A percentile compares a stretch with the other conserved stretches of the same genome.
These are phyloP conservation scores for Dipodomys ordii DNA, from an alignment of 2,113 vertebrate species.

Conservation along the genomic window DNA sequence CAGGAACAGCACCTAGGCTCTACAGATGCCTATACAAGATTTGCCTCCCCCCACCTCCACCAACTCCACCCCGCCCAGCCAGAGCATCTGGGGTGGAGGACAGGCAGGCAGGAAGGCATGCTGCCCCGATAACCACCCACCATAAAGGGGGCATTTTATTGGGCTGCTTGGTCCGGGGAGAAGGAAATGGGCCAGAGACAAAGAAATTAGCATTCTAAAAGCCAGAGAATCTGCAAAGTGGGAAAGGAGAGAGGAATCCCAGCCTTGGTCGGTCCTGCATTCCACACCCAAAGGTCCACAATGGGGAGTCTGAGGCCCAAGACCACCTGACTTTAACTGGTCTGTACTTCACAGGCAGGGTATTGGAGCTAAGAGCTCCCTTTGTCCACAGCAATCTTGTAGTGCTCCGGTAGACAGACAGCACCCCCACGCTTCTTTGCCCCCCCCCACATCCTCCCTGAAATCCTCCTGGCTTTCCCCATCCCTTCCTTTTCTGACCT, in stretches of 20 bases:
- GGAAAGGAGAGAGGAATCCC: neutral
- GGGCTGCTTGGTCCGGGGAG: slow-evolving; percentile 6
- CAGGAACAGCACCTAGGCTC: no score
- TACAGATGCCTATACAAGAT: no score
- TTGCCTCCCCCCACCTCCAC: no score
- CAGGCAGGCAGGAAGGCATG: neutral
- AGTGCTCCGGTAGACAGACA: no score
- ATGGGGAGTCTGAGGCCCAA: neutral
- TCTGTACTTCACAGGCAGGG: neutral
- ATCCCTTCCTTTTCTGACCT: no score
- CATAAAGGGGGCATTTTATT: neutral
- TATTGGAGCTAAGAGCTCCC: neutral
- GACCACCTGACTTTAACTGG: neutral
- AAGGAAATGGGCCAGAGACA: slow-evolving; percentile 48
- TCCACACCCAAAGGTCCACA: neutral
- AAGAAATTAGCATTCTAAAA: slow-evolving; percentile 56
- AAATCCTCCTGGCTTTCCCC: neutral
- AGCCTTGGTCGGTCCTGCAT: neutral
- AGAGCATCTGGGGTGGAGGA: neutral
- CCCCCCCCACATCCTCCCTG: neutral
- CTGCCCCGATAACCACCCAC: neutral
- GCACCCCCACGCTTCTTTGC: neutral
- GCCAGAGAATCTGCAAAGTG: neutral
- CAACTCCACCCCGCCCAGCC: neutral
- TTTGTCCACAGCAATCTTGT: neutral